Evolutionary conservation across 2,113 vertebrate species (phyloP), one percentile per base, ranked within the genome.

Genomic region (Ivindomyrus marchei): DNA sequence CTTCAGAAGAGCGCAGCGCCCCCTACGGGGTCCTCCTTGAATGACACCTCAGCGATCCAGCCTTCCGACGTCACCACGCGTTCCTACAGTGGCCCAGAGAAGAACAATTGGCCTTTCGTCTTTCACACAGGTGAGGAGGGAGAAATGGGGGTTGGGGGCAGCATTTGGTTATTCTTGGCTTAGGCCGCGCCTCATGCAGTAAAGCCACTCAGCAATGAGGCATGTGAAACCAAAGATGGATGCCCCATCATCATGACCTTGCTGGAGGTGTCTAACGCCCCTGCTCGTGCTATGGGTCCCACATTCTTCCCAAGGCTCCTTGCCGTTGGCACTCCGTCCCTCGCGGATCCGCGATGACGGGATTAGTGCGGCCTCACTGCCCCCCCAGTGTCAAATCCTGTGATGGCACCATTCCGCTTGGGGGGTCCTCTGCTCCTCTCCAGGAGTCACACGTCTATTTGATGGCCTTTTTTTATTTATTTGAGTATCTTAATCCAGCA

Each of bases 81-180:
- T 10, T 92, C 93, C 50, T 53, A 92, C 19, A 83, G 88, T 62
- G 66, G 66, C 21, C 91, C 88, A 17, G 86, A 91, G 58, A 92
- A 90, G 89, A 94, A 92, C 47, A 91, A 88, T 91, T 95, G 93
- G 93, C 97, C 97, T 85, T 97, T 97, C 95, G 97, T 96, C 66
- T 95, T 97, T 89, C 95, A 97, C 85, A 97, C 96, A 94, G 97
- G 98, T 99, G 92, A 96, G 97, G 90, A 6, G 21, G 42, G 19
- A 24, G 45, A 21, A 5, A 9, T 24, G 80, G 19, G 4, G 6
- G 21, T 7, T 2, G 42, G 77, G 9, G 15, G 77, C 5, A 3
- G 6, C 6, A 15, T 83, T 83, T 2, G 52, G 36, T 47, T 8
- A 27, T n/a, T 4, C 21, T 17, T 4, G 46, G 31, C 84, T 19